Percentiles rank a stretch among this genome's conserved stretches.
Evolutionary conservation across 2,888 invertebrate species (phyloP).

Genomic region (Tyria jacobaeae): DNA sequence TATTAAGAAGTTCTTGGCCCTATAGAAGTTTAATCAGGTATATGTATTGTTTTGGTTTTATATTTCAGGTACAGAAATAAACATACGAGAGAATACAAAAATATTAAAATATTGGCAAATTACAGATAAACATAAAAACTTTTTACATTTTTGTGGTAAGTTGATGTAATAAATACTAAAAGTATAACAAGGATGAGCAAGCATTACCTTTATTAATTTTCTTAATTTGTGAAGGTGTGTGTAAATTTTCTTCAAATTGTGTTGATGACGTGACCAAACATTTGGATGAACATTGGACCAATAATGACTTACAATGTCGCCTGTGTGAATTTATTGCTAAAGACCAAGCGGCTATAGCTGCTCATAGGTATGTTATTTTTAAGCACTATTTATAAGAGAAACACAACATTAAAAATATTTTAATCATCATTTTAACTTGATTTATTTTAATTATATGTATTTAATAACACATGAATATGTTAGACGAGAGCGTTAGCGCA

Average conservation of each 20-base stretch:
- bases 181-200: neutral
- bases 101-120: neutral
- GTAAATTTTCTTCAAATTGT: conserved; percentile 22
- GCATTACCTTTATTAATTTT: neutral
- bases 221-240: conserved; percentile 40
- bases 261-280: conserved; percentile 22
- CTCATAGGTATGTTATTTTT: conserved; percentile 57
- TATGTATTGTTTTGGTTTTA: neutral
- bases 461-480: too few relatives aligned
- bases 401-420: neutral
- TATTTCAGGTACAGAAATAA: neutral
- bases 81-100: neutral
- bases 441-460: neutral
- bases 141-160: conserved; percentile 9
- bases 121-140: neutral
- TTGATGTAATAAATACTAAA: neutral
- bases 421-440: neutral
- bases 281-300: conserved; percentile 58
- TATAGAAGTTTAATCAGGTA: neutral
- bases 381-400: too few relatives aligned
- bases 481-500: too few relatives aligned
- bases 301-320: conserved; percentile 63
- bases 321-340: conserved; percentile 62
- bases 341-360: conserved; percentile 66
- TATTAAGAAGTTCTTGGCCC: too few relatives aligned